Evolutionary conservation across 2,797 vertebrate species (phyloP).

Genomic region (Manis javanica): DNA sequence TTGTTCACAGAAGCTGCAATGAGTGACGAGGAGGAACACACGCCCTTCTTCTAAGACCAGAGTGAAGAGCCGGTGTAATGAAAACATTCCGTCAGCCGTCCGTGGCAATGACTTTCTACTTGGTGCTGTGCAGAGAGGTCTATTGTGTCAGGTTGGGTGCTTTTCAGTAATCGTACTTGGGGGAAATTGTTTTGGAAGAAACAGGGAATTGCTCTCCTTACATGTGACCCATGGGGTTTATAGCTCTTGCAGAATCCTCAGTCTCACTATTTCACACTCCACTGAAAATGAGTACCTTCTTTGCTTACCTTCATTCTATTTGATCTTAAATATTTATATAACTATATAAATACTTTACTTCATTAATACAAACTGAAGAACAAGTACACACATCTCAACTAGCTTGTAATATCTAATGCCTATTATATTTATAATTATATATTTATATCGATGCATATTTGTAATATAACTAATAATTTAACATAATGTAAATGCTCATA

Average conservation of each 20-base stretch:
- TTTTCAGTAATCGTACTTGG: background rate
- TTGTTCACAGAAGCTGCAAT: background rate
- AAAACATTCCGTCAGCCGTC: constrained; percentile 30
- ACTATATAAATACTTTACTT: background rate
- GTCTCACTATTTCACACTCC: background rate
- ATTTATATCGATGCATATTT: background rate
- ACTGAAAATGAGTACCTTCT: background rate
- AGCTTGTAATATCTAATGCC: background rate
- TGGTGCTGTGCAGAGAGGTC: background rate
- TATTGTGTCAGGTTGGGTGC: constrained; percentile 28
- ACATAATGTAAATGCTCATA: background rate
- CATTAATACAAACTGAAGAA: background rate
- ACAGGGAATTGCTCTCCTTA: background rate
- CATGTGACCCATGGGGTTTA: background rate
- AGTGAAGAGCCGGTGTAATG: constrained; percentile 59
- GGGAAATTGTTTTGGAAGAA: constrained; percentile 41
- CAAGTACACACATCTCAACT: background rate
- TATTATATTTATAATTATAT: background rate
- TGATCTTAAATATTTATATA: background rate
- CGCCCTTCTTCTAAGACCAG: constrained; percentile 54
- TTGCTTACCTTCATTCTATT: constrained; percentile 36
- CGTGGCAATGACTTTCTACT: constrained; percentile 52
- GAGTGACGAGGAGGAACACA: background rate
- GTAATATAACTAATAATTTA: background rate
- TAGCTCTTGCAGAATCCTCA: background rate